A percentile compares a stretch with the other conserved stretches of the same genome.
Conservation (phyloP, 2,797 vertebrate genomes). For the Champsocephalus esox region DNA sequence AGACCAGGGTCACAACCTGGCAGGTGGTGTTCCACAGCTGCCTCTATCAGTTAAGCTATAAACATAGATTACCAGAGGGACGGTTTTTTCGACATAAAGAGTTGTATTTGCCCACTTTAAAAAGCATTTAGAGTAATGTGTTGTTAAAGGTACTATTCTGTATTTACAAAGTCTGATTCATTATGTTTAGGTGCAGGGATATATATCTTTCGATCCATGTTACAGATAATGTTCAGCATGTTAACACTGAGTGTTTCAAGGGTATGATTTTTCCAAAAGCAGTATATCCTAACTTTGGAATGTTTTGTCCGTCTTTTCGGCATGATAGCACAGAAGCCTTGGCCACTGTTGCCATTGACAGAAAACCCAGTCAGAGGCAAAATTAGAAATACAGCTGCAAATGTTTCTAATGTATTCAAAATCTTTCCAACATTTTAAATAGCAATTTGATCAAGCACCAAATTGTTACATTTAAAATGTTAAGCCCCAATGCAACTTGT, state of each 20-base stretch:
- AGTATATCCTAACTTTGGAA: neutral
- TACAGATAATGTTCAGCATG: constrained; percentile 4
- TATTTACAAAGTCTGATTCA: constrained; percentile 13
- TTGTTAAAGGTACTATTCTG: neutral
- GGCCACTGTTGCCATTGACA: neutral
- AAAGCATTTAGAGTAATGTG: constrained; percentile 17
- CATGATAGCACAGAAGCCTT: neutral
- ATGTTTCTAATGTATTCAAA: neutral
- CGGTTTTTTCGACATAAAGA: constrained; percentile 35
- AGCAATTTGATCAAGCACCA: neutral
- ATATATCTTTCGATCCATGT: neutral
- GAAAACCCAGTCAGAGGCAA: neutral
- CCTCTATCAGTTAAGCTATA: constrained; percentile 49
- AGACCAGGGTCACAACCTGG: constrained; percentile 58
- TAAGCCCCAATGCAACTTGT: neutral
- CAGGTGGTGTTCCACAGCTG: constrained; percentile 66
- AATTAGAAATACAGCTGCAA: neutral
- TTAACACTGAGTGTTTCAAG: neutral
- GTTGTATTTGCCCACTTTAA: constrained; percentile 25
- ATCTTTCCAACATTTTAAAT: neutral
- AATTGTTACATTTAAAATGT: neutral
- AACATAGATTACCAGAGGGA: constrained; percentile 41
- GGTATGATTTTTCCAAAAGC: neutral
- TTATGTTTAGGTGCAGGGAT: constrained; percentile 8
- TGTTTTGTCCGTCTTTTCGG: neutral